phyloP scores from a whole-genome alignment of 2,797 vertebrate species.

The Notolabrus celidotus region DNA sequence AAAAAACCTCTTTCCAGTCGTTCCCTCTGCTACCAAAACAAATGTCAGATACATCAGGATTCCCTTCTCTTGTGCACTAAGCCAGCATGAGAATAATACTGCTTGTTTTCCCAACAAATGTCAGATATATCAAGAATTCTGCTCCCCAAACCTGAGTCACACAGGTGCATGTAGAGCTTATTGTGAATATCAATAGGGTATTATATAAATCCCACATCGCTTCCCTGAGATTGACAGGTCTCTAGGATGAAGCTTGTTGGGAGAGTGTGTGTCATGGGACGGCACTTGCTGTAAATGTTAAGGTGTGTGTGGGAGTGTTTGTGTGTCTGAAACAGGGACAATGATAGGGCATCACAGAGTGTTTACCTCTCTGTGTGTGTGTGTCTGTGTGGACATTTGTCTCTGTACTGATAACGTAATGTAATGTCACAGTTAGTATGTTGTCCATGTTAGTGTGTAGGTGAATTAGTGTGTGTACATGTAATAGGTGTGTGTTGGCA shows the following conservation, averaged over 20 bases:
- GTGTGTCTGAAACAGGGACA: conserved; percentile 5
- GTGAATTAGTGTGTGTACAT: background rate
- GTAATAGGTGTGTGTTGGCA: background rate
- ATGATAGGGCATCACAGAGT: background rate
- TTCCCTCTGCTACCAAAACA: conserved; percentile 38
- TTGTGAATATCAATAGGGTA: conserved; percentile 39
- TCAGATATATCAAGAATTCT: conserved; percentile 51
- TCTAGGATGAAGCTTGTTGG: conserved; percentile 17
- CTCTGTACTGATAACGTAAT: background rate
- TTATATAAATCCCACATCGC: conserved; percentile 39
- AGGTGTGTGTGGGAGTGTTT: conserved; percentile 11
- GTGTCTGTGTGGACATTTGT: background rate
- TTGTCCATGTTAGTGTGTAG: too few relatives aligned
- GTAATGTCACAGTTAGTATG: background rate
- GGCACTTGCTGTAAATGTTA: background rate
- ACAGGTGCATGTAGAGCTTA: conserved; percentile 18
- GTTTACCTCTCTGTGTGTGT: background rate
- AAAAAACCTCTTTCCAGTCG: background rate
- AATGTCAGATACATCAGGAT: conserved; percentile 57
- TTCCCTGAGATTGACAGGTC: conserved; percentile 35
- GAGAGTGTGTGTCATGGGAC: conserved; percentile 19
- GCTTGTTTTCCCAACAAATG: conserved; percentile 55
- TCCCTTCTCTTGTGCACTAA: conserved; percentile 11
- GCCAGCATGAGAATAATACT: conserved; percentile 38
- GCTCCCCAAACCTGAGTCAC: conserved; percentile 24